Evolutionary conservation across 2,888 invertebrate genomes (phyloP).

Genomic region (Neocrepidodera transversa): DNA sequence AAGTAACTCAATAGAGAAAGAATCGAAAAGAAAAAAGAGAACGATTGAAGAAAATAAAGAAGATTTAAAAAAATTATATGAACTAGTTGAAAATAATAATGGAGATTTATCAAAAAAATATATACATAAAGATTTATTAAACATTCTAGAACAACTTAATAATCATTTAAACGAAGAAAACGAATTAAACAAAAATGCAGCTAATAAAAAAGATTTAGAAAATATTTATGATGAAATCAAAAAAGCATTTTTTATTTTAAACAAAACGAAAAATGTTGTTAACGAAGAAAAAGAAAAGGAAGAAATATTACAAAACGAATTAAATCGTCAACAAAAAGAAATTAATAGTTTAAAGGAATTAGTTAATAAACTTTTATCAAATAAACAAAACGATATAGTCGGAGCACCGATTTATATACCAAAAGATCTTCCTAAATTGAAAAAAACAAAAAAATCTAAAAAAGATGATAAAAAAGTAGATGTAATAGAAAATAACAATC

Average conservation of each 20-base stretch:
- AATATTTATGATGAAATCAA: not conserved
- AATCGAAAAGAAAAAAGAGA: not conserved
- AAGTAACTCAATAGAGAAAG: not conserved
- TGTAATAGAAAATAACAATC: not conserved
- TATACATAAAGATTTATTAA: not conserved
- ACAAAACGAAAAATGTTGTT: conserved; percentile 40
- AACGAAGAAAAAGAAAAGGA: conserved; percentile 40
- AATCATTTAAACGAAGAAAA: not conserved
- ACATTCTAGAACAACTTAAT: not conserved
- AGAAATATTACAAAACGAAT: conserved; percentile 41
- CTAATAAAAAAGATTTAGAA: not conserved
- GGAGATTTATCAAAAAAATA: conserved; percentile 6
- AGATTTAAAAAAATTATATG: conserved; percentile 11
- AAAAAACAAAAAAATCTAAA: not conserved
- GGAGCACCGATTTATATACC: conserved; percentile 23
- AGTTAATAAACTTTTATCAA: conserved; percentile 33
- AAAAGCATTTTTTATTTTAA: conserved; percentile 31
- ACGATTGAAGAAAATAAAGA: not conserved
- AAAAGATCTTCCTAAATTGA: conserved; percentile 15
- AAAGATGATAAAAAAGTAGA: not conserved
- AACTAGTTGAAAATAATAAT: conserved; percentile 1
- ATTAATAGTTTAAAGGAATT: conserved; percentile 36
- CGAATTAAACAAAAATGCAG: not conserved
- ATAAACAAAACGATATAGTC: conserved; percentile 17
- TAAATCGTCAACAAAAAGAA: conserved; percentile 43